Evolutionary conservation across 2,797 vertebrate species (phyloP).

Genomic region (Cyclura pinguis): DNA sequence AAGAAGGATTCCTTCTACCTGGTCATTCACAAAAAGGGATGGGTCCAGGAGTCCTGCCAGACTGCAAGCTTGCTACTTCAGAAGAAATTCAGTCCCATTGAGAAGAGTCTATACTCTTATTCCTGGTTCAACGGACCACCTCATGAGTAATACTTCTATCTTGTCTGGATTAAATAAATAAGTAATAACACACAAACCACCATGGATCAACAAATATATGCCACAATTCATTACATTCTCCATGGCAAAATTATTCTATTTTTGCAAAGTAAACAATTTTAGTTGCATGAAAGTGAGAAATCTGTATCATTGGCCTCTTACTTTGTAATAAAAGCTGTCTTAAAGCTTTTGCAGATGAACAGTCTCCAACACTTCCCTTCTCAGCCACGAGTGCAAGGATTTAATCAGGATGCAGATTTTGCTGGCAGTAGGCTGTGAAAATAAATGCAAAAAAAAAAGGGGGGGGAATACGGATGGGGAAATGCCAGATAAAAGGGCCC

Average conservation of each 20-base stretch:
- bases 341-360: neutral
- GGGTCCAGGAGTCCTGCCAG: neutral
- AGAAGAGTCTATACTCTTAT: neutral
- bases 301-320: neutral
- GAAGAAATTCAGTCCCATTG: neutral
- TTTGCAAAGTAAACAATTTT: neutral
- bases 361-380: neutral
- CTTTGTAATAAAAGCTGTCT: neutral
- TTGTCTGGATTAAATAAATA: neutral
- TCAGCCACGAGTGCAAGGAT: no score
- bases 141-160: neutral
- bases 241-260: neutral
- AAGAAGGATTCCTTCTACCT: neutral
- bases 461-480: no score
- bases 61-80: neutral
- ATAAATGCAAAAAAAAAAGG: no score
- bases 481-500: no score
- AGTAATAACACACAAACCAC: neutral
- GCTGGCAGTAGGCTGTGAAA: no score
- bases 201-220: neutral
- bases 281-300: neutral
- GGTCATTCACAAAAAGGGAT: neutral
- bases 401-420: no score
- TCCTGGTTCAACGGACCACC: neutral
- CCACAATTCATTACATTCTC: neutral